Conservation (phyloP, 2,888 invertebrate genomes). For the Melanostoma mellinum region DNA sequence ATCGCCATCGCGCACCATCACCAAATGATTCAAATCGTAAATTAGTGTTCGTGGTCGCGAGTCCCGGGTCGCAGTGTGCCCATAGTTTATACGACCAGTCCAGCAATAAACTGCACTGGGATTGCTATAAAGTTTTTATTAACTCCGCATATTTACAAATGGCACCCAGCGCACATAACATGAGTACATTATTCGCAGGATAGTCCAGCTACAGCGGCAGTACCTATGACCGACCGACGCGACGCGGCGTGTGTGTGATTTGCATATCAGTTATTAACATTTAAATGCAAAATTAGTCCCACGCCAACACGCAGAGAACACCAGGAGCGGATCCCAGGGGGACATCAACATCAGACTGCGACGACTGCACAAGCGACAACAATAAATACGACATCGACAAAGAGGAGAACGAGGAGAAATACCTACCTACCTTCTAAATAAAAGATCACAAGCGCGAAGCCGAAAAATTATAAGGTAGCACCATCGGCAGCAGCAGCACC, state of each 20-base stretch:
- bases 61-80: slow-evolving; percentile 3
- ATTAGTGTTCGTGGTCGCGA: slow-evolving; percentile 43
- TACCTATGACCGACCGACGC: no score
- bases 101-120: slow-evolving; percentile 66
- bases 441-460: slow-evolving; percentile 71
- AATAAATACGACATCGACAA: slow-evolving; percentile 44
- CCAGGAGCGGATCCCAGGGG: slow-evolving; percentile 66
- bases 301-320: slow-evolving; percentile 60
- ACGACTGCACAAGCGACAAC: slow-evolving; percentile 49
- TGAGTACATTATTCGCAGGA: slow-evolving; percentile 67
- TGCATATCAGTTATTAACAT: slow-evolving; percentile 73
- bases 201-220: slow-evolving; percentile 24
- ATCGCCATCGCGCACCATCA: slow-evolving; percentile 45
- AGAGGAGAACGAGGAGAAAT: slow-evolving; percentile 15
- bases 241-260: slow-evolving; percentile 50
- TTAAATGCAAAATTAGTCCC: slow-evolving; percentile 73
- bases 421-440: background rate
- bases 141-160: slow-evolving; percentile 70
- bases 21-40: slow-evolving; percentile 72
- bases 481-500: slow-evolving; percentile 19
- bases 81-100: slow-evolving; percentile 24
- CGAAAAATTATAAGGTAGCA: slow-evolving; percentile 68
- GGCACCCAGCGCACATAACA: slow-evolving; percentile 69
- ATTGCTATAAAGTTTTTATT: slow-evolving; percentile 70
- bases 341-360: slow-evolving; percentile 13